Evolutionary conservation across 2,113 vertebrate genomes (phyloP).

Genomic region (Tychaedon coryphoeus): DNA sequence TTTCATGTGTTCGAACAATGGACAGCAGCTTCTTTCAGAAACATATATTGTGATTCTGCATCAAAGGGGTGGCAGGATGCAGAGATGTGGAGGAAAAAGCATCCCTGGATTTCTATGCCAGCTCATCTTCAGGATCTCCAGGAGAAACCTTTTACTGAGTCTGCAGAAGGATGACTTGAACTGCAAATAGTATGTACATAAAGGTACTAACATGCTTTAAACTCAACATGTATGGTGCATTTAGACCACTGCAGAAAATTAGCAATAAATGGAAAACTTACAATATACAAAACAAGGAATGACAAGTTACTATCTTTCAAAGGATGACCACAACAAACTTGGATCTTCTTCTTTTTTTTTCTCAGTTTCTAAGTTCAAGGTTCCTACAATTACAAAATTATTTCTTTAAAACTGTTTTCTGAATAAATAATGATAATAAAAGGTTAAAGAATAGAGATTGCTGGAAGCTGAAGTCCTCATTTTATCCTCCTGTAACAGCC

Average conservation of each 20-base stretch:
- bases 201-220: slow-evolving; percentile 23
- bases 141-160: not conserved
- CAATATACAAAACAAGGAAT: slow-evolving; percentile 45
- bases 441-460: slow-evolving; percentile 24
- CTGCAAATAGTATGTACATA: not conserved
- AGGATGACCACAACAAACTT: not conserved
- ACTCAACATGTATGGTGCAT: not conserved
- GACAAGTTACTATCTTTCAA: slow-evolving; percentile 42
- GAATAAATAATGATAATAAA: slow-evolving; percentile 12
- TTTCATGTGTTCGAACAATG: slow-evolving; percentile 52
- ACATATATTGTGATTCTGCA: not conserved
- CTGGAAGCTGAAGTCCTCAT: not conserved
- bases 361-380: not conserved
- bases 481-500: not conserved
- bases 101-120: not conserved
- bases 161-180: slow-evolving; percentile 13
- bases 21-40: slow-evolving; percentile 21
- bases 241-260: slow-evolving; percentile 51
- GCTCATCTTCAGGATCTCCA: not conserved
- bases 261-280: slow-evolving; percentile 61
- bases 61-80: not conserved
- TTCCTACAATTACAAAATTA: slow-evolving; percentile 32
- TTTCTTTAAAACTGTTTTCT: not conserved
- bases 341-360: not conserved
- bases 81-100: not conserved